Evolutionary conservation across 2,113 vertebrate species (phyloP), one percentile per base, ranked within the genome.

Genomic region (Lepus americanus): DNA sequence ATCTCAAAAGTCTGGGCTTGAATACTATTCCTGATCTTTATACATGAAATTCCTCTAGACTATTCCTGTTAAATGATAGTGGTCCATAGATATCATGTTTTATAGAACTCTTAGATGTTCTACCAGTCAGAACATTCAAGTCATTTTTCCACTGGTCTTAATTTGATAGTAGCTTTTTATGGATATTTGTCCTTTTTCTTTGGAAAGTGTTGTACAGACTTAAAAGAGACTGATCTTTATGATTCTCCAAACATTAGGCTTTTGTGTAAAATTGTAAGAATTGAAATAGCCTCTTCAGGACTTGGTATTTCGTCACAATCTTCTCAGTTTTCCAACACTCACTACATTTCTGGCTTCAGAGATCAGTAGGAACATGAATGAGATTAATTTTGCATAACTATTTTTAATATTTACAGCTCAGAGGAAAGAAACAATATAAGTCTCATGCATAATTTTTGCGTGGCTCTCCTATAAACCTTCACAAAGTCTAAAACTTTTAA

Each of bases 401-500:
- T 81, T 89, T 79, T 74, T 78, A 12, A 36, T 77, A 23, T 44
- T 22, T 8, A 67, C 5, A 78, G n/a, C 7, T 94, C 70, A 90
- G 67, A 97, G 77, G 53, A 90, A 97, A 92, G 29, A 90, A 80
- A 1, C 27, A 55, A 64, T 80, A 80, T 72, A 93, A 83, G 83
- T 89, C 44, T 27, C 14, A 23, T 49, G 25, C 6, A 12, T 88
- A 93, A 69, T 51, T 73, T 90, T 87, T 90, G 5, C 29, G 10
- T 90, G 17, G 2, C 8, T 13, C 33, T 70, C 9, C 13, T 86
- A 8, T 61, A 92, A 90, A 89, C 9, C 55, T 95, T 77, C 17
- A 25, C 25, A 20, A 95, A 73, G 22, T 39, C 53, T 88, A 70
- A 82, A 94, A 77, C 29, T 25, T 82, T 91, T 72, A 16, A 23